Percentiles rank a stretch among this genome's conserved stretches.
phyloP scores from a whole-genome alignment of 2,888 invertebrate genomes.

The Plebejus argus region DNA sequence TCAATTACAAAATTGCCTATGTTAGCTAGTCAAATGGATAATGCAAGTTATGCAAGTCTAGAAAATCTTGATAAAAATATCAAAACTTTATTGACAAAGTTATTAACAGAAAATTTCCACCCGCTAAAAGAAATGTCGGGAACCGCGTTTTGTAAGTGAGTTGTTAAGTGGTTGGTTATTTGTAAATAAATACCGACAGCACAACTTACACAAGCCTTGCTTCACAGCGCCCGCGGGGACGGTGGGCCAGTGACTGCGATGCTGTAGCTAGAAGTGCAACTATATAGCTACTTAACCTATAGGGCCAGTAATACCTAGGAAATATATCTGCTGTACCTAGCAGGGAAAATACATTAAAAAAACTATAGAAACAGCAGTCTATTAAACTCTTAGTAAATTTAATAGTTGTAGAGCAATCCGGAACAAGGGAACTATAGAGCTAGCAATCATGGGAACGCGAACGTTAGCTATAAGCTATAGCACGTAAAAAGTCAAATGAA shows the following conservation, averaged over 20 bases:
- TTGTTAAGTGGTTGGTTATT: conserved; percentile 34
- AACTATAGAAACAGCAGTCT: no score
- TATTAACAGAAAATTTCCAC: not conserved
- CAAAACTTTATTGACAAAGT: not conserved
- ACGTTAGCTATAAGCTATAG: no score
- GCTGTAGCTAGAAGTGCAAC: not conserved
- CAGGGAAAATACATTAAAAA: no score
- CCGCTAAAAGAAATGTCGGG: conserved; percentile 16
- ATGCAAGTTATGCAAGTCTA: not conserved
- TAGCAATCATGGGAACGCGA: no score
- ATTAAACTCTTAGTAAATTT: no score
- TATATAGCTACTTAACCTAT: not conserved
- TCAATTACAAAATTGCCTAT: no score
- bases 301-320: not conserved
- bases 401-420: no score
- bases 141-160: conserved; percentile 24
- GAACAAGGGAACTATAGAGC: no score
- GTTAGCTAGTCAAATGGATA: not conserved
- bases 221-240: conserved; percentile 49
- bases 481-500: no score
- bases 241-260: not conserved
- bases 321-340: no score
- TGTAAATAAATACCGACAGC: conserved; percentile 56
- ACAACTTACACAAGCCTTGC: conserved; percentile 55
- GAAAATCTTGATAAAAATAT: no score